Base-by-base conservation (phyloP, 1,140 invertebrate species). In the Drosophila lini region DNA sequence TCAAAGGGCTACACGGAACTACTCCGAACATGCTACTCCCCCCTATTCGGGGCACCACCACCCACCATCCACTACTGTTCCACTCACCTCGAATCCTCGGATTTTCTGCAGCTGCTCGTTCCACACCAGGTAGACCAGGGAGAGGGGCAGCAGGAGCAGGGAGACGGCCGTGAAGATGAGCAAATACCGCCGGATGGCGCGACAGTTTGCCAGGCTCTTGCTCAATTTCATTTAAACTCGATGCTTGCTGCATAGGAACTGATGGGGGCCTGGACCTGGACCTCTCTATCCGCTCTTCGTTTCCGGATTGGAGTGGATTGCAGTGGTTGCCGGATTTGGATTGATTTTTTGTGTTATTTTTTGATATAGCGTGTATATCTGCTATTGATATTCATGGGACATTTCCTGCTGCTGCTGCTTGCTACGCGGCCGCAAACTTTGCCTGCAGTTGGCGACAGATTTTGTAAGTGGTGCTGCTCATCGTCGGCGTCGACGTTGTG, bases 41-140 rank as follows among this genome's bases (percentile, higher is more conserved):
- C 32, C 16, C 25, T 28, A 25, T 34, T 3, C 32, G 25, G 19
- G 52, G 31, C 50, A 42, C 44, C 25, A n/a, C 45, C 61, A 22
- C 10, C n/a, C 25, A 42, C 34, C 22, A 22, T 13, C 42, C 25
- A 28, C 13, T n/a, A 31, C 13, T 11, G 34, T 22, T 36, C 10
- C 40, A 92, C 91, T 92, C 62, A 92, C 91, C 79, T 92, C 91
- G 71, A 84, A 91, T 79, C 89, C 90, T 77, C 91, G 92, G 77
- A 92, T 91, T 74, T 90, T 91, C 67, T 92, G 90, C 67, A 91
- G 75, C 77, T 92, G 91, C 62, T 92, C 91, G 67, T 90, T 90
- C 71, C 89, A 91, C 31, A 92, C 90, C 76, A 92, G 55, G 74
- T 92, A 92, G 64, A 91, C 82, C 28, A 92, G 65, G 13, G 91